Conservation (phyloP, 2,113 vertebrate genomes). For the Micronycteris hirsuta region DNA sequence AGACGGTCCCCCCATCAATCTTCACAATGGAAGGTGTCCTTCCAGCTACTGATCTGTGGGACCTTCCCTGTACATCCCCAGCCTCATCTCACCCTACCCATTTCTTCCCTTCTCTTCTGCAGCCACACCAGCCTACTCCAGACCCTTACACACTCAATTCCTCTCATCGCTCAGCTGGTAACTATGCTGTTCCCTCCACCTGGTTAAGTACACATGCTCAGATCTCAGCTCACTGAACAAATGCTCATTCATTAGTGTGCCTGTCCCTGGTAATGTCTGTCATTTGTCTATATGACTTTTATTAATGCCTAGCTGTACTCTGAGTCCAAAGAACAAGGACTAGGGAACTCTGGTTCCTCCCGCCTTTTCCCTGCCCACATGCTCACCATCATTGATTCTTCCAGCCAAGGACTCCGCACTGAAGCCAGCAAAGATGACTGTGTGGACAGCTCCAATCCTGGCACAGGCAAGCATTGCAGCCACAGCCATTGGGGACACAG, state of each 20-base stretch:
- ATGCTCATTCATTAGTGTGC: background rate
- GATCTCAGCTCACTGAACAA: background rate
- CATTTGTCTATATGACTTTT: background rate
- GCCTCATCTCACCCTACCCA: background rate
- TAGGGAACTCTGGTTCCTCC: background rate
- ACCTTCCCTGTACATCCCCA: background rate
- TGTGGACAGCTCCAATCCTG: constrained; percentile 91
- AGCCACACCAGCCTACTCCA: background rate
- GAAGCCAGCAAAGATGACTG: constrained; percentile 93
- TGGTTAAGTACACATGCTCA: background rate
- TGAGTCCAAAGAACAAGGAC: background rate
- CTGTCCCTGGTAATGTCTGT: background rate
- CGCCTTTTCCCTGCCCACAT: background rate
- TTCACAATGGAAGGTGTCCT: background rate
- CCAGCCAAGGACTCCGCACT: constrained; percentile 90
- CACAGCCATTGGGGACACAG: constrained; percentile 88
- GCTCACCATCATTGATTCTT: constrained; percentile 91
- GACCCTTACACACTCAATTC: background rate
- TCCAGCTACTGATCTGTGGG: background rate
- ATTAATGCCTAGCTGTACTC: background rate
- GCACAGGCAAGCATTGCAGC: constrained; percentile 93
- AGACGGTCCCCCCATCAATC: background rate
- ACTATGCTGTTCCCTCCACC: background rate
- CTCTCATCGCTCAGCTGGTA: too few species aligned
- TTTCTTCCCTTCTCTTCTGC: background rate